Evolutionary conservation across 2,113 vertebrate genomes (phyloP).

Genomic region (Indicator maculatus): DNA sequence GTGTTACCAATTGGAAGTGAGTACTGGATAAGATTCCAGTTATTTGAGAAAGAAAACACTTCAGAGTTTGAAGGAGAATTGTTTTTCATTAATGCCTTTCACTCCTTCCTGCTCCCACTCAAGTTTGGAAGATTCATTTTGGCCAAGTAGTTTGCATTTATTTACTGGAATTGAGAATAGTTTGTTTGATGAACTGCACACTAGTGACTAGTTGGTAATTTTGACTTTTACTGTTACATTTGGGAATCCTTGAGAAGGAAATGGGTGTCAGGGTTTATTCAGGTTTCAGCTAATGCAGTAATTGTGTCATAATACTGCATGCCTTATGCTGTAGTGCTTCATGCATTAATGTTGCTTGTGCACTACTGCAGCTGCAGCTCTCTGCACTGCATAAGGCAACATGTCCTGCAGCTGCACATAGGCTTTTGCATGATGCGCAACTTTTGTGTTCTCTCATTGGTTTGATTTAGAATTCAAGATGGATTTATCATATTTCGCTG

Average conservation of each 20-base stretch:
- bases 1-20: not conserved
- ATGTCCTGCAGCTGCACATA: not conserved
- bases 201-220: not conserved
- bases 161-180: not conserved
- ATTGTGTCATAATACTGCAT: not conserved
- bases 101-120: accelerated
- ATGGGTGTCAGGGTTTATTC: accelerated
- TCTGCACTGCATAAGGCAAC: not conserved
- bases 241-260: not conserved
- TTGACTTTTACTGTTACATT: not conserved
- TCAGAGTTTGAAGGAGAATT: not conserved
- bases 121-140: not conserved
- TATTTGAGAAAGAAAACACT: not conserved
- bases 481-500: constrained; percentile 98
- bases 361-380: not conserved
- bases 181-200: accelerated
- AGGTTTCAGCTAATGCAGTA: not conserved
- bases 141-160: not conserved
- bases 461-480: constrained; percentile 90
- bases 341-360: not conserved
- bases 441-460: constrained; percentile 2
- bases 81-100: not conserved
- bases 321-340: not conserved
- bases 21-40: not conserved
- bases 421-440: not conserved